phyloP scores from a whole-genome alignment of 35 echinoderm and acorn worm species.

The Apostichopus parvimensis region DNA sequence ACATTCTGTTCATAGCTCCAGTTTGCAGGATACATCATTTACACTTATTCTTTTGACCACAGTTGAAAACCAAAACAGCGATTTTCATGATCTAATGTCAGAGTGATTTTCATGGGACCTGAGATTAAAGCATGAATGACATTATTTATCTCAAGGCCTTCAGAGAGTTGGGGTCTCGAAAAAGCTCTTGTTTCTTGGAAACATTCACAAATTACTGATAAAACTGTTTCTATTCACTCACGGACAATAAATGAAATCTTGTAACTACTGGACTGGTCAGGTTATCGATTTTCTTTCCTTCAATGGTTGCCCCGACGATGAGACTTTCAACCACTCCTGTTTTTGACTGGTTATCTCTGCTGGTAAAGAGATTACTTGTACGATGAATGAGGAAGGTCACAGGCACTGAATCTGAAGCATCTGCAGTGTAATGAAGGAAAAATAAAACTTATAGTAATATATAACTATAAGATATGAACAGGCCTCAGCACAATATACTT shows the following conservation, averaged over 20 bases:
- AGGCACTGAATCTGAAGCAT: neutral
- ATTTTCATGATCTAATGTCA: too few species aligned
- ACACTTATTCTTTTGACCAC: too few species aligned
- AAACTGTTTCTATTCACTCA: neutral
- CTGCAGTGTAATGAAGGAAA: neutral
- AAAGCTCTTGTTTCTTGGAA: too few species aligned
- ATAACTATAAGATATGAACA: too few species aligned
- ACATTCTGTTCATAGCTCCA: too few species aligned
- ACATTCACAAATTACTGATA: neutral
- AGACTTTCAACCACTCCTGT: neutral
- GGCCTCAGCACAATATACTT: too few species aligned
- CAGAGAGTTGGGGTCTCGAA: too few species aligned
- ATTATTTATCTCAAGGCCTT: too few species aligned
- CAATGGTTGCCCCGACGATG: neutral
- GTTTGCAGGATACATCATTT: too few species aligned
- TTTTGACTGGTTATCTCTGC: neutral
- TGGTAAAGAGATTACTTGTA: neutral
- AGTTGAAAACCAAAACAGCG: too few species aligned
- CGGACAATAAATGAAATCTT: neutral
- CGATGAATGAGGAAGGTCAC: conserved; percentile 32
- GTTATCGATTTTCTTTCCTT: neutral
- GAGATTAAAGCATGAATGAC: too few species aligned
- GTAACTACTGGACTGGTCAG: neutral
- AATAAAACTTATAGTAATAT: neutral
- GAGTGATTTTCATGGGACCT: too few species aligned